Conservation (phyloP, 2,888 invertebrate genomes). For the Drosophila stalkeri region DNA sequence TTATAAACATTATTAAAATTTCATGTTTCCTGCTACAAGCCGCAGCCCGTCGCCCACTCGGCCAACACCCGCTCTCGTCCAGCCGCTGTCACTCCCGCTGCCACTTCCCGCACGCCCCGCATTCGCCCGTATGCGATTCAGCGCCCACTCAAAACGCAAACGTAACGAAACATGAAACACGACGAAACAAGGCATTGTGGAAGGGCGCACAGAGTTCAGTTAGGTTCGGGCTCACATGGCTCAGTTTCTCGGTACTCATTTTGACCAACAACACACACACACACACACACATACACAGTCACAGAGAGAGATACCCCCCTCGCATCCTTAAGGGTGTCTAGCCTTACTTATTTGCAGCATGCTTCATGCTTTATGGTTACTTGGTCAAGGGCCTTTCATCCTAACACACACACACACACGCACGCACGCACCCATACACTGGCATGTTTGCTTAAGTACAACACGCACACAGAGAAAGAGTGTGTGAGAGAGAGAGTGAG, state of each 20-base stretch:
- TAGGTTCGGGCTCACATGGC: conserved; percentile 35
- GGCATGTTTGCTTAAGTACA: conserved; percentile 55
- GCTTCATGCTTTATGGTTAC: conserved; percentile 81
- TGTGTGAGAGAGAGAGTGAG: no score
- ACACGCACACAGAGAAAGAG: no score
- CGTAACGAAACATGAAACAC: conserved; percentile 76
- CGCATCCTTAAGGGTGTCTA: conserved; percentile 69
- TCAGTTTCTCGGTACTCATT: conserved; percentile 39
- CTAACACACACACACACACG: conserved; percentile 38
- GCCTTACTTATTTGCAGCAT: conserved; percentile 78
- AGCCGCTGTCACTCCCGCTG: neutral
- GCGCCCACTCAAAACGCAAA: conserved; percentile 70
- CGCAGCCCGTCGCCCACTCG: conserved; percentile 18
- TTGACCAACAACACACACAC: conserved; percentile 36
- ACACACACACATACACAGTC: neutral
- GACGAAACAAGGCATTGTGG: conserved; percentile 46
- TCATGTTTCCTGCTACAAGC: conserved; percentile 76
- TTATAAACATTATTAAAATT: conserved; percentile 82
- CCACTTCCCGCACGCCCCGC: neutral
- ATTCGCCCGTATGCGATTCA: conserved; percentile 13
- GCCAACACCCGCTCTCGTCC: conserved; percentile 18
- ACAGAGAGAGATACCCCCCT: conserved; percentile 2
- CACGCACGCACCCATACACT: conserved; percentile 26
- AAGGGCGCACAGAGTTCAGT: conserved; percentile 2
- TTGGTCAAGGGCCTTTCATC: conserved; percentile 79